These are phyloP conservation scores for Penaeus japonicus DNA, from an alignment of 1,140 invertebrate genomes.

Conservation along the genomic window DNA sequence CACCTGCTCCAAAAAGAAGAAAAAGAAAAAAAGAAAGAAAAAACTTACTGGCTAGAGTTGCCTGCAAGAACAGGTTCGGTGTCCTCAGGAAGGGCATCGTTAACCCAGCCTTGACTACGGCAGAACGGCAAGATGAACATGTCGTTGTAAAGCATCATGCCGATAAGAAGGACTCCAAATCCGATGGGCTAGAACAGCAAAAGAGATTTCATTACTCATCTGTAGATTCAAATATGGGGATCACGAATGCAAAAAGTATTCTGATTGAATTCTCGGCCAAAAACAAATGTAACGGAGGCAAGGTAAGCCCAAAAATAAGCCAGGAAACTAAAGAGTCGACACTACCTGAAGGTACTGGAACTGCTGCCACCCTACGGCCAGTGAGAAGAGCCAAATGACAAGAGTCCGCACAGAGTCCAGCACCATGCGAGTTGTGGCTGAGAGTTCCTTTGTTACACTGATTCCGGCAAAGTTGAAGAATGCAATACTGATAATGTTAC, in stretches of 20 bases:
- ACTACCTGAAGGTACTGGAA: constrained; percentile 82
- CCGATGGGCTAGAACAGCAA: constrained; percentile 72
- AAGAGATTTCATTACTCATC: not conserved
- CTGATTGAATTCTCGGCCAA: no score
- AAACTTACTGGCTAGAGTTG: not conserved
- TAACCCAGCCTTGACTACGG: constrained; percentile 44
- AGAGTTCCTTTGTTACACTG: constrained; percentile 93
- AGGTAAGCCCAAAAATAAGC: not conserved
- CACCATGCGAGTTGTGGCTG: constrained; percentile 91
- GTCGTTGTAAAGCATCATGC: constrained; percentile 82
- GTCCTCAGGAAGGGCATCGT: constrained; percentile 17
- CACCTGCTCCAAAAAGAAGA: no score
- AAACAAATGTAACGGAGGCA: not conserved
- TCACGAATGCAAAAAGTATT: not conserved
- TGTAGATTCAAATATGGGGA: no score
- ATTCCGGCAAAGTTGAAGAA: constrained; percentile 97
- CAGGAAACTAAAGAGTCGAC: constrained; percentile 18
- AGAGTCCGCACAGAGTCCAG: constrained; percentile 89
- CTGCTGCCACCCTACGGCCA: constrained; percentile 77
- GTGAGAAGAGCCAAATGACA: constrained; percentile 85
- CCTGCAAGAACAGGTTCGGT: constrained; percentile 31
- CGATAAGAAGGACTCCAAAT: constrained; percentile 75
- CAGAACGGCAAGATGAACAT: constrained; percentile 67
- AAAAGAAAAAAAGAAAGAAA: no score
- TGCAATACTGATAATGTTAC: constrained; percentile 90